Conservation (phyloP, 2,113 vertebrate species). For the Pluvialis apricaria region DNA sequence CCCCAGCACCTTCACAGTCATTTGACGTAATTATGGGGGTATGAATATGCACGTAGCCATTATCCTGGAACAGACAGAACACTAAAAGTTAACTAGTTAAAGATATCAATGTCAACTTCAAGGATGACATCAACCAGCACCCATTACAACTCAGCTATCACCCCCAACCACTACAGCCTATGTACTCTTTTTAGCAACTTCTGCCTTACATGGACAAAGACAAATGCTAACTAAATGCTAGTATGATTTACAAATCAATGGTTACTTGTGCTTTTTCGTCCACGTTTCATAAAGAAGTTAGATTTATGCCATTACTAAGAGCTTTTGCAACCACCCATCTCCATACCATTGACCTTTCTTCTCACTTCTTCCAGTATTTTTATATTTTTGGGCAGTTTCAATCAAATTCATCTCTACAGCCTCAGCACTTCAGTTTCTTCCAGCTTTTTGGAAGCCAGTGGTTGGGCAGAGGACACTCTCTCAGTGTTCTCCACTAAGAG, state of each 20-base stretch:
- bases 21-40: slow-evolving; percentile 97
- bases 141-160: not conserved
- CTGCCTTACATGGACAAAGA: not conserved
- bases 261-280: not conserved
- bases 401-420: not conserved
- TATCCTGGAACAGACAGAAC: slow-evolving; percentile 72
- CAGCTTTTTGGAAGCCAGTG: not conserved
- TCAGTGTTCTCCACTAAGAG: not conserved
- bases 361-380: not conserved
- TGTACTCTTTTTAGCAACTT: not conserved
- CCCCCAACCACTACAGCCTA: not conserved
- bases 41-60: slow-evolving; percentile 88
- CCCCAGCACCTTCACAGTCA: slow-evolving; percentile 95
- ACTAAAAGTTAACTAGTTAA: not conserved
- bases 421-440: not conserved
- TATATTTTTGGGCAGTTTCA: not conserved
- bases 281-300: not conserved
- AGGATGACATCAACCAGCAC: not conserved
- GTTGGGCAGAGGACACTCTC: not conserved
- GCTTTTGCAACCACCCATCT: not conserved
- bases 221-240: not conserved
- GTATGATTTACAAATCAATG: not conserved
- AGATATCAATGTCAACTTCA: not conserved
- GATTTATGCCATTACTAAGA: not conserved
- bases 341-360: not conserved